Evolutionary conservation across 2,888 invertebrate genomes (phyloP), one percentile per base, ranked within the genome.

Genomic region (Microctonus aethiopoides): DNA sequence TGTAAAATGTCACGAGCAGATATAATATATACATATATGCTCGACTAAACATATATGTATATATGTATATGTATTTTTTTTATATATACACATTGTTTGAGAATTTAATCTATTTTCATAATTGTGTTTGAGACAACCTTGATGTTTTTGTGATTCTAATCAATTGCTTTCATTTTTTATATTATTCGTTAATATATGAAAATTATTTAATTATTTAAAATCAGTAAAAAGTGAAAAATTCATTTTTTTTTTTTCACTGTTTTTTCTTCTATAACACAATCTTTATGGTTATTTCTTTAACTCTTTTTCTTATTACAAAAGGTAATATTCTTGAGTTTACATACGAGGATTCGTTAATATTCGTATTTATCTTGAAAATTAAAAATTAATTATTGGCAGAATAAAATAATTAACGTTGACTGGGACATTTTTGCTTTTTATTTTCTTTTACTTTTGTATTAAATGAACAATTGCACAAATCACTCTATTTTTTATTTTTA

Each of bases 1-100:
- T 79, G 78, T 74, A 77, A 75, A 79, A 77, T 72, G 73, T 76
- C 74, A n/a, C n/a, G 76, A 76, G 67, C 74, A 65, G 64, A 73
- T 61, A 62, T 57, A 61, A 70, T 51, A 54, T 20, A 20, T 26
- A 20, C n/a, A 51, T n/a, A 63, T 54, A 64, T 51, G 26, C 26
- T 36, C 24, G 46, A 34, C 26, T n/a, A 51, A 34, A 59, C 61
- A 66, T 60, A 60, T 10, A 57, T 57, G 34, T 65, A 70, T 26
- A 60, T 68, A 62, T 68, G 54, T 66, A 64, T 29, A 24, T 65
- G 36, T 68, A 64, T 56, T 60, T 66, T 39, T 51, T 36, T 20
- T 22, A 39, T 13, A 22, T 39, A 22, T 26, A 20, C 20, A 39
- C 36, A 36, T 41, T n/a, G n/a, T n/a, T n/a, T n/a, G n/a, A n/a